Conservation (phyloP, 2,797 vertebrate species). For the Crossoptilon crossoptilon region DNA sequence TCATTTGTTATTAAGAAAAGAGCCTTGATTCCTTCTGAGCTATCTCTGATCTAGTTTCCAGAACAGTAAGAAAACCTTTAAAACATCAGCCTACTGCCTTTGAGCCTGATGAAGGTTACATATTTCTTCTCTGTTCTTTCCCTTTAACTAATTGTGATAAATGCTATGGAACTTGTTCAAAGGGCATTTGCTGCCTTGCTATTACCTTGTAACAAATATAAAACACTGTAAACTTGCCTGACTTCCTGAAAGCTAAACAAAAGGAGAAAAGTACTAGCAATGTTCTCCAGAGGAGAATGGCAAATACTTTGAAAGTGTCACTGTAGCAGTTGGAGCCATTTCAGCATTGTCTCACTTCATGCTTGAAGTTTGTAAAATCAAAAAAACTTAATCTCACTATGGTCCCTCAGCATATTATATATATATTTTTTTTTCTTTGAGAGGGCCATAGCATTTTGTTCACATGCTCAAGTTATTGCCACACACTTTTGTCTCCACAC, state of each 20-base stretch:
- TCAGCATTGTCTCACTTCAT: not conserved
- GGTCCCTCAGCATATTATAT: not conserved
- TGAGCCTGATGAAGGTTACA: constrained; percentile 40
- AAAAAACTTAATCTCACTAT: not conserved
- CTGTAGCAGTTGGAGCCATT: not conserved
- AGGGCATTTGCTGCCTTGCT: constrained; percentile 5
- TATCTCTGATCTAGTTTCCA: constrained; percentile 31
- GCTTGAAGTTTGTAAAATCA: not conserved
- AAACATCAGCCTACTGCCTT: not conserved
- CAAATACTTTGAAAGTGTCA: constrained; percentile 7
- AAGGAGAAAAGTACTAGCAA: not conserved
- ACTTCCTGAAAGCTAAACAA: not conserved
- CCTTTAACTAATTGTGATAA: constrained; percentile 61
- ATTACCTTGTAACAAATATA: constrained; percentile 19
- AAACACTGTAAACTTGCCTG: not conserved
- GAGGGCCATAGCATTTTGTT: not conserved
- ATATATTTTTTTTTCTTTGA: not conserved
- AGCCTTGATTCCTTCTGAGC: constrained; percentile 27
- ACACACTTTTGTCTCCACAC: not conserved
- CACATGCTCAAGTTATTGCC: not conserved
- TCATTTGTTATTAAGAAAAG: constrained; percentile 22
- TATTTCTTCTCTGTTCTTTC: not conserved
- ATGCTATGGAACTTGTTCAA: constrained; percentile 31
- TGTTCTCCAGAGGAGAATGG: not conserved
- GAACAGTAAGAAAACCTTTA: constrained; percentile 45